Evolutionary conservation across 2,113 vertebrate species (phyloP).

Genomic region (Cynoglossus semilaevis): DNA sequence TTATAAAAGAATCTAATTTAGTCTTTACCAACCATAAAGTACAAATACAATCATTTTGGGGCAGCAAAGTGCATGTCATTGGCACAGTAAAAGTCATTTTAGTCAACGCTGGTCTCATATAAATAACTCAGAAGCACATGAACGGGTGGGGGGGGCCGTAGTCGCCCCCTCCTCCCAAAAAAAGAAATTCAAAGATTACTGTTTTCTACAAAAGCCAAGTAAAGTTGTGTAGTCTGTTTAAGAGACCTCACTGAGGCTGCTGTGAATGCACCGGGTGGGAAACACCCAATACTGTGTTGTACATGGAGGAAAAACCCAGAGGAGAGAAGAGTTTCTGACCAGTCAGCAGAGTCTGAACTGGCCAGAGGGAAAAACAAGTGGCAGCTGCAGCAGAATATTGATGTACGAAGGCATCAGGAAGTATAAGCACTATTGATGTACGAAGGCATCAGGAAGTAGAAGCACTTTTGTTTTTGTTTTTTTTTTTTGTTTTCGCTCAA

Average conservation of each 20-base stretch:
- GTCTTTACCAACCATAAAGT: slow-evolving; percentile 61
- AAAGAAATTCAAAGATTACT: slow-evolving; percentile 54
- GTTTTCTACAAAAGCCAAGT: slow-evolving; percentile 55
- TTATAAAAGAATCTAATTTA: slow-evolving; percentile 59
- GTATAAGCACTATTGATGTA: slow-evolving; percentile 54
- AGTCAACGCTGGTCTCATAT: slow-evolving; percentile 67
- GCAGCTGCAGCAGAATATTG: slow-evolving; percentile 49
- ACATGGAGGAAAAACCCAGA: slow-evolving; percentile 58
- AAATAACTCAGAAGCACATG: slow-evolving; percentile 69
- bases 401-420: slow-evolving; percentile 60
- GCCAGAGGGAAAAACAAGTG: slow-evolving; percentile 50
- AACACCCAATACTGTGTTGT: slow-evolving; percentile 74
- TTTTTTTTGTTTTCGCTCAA: slow-evolving; percentile 31
- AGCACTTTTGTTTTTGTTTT: slow-evolving; percentile 35
- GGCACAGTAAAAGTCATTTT: slow-evolving; percentile 65
- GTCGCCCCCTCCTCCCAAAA: slow-evolving; percentile 22
- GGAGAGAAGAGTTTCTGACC: slow-evolving; percentile 55
- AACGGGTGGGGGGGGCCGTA: slow-evolving; percentile 30
- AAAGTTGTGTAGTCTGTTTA: slow-evolving; percentile 62
- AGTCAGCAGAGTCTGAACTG: slow-evolving; percentile 14
- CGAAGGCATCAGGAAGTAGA: slow-evolving; percentile 60
- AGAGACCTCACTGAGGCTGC: slow-evolving; percentile 80
- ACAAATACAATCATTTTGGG: slow-evolving; percentile 69
- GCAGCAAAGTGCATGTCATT: slow-evolving; percentile 71
- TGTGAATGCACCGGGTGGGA: slow-evolving; percentile 68